These are phyloP conservation scores for Bombus huntii DNA, from an alignment of 1,140 invertebrate genomes.

Conservation along the genomic window DNA sequence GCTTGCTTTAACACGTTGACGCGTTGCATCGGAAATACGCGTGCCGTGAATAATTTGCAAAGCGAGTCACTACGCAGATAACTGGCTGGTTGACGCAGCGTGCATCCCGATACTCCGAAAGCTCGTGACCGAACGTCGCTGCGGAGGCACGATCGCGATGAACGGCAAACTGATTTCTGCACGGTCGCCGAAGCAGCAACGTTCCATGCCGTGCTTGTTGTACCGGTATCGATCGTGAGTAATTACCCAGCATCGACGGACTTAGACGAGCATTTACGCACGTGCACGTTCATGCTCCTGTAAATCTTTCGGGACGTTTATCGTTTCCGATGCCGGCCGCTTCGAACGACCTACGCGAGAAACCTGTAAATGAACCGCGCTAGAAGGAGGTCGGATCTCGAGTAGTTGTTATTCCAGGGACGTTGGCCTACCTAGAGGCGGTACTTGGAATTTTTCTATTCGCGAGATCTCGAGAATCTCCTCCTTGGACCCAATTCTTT, in stretches of 20 bases:
- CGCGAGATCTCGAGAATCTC: not conserved
- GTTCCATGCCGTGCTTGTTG: slow-evolving; percentile 5
- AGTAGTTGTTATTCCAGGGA: not conserved
- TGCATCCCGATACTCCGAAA: slow-evolving; percentile 2
- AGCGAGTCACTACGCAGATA: not conserved
- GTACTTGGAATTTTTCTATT: not conserved
- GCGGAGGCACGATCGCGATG: no score
- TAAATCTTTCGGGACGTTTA: slow-evolving; percentile 41
- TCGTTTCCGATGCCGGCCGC: not conserved
- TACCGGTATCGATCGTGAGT: slow-evolving; percentile 13
- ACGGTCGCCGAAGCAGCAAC: not conserved
- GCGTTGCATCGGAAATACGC: slow-evolving; percentile 4
- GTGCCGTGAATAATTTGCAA: slow-evolving; percentile 15
- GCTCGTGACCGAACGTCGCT: not conserved
- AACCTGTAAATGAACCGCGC: not conserved
- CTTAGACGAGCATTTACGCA: not conserved
- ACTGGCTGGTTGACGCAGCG: not conserved
- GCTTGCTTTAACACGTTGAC: not conserved
- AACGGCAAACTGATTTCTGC: not conserved
- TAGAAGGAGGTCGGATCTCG: not conserved
- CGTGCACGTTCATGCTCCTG: not conserved
- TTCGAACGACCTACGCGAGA: not conserved
- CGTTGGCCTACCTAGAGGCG: not conserved
- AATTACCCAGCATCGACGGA: not conserved
- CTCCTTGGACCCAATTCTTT: not conserved